Evolutionary conservation across 2,113 vertebrate genomes (phyloP), one percentile per base, ranked within the genome.

Genomic region (Erpornis zantholeuca): DNA sequence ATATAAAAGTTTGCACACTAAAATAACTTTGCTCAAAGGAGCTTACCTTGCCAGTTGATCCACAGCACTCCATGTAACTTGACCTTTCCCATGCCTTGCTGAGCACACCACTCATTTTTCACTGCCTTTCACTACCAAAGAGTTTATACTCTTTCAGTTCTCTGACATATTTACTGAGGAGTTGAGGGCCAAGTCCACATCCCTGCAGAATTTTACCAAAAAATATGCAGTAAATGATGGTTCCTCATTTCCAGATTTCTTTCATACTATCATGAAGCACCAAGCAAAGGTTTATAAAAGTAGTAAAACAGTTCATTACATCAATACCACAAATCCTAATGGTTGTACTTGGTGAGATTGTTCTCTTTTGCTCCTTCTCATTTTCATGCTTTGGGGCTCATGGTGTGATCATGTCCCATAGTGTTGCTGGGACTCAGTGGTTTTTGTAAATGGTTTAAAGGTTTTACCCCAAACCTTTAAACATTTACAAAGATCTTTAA

Each of bases 61-160:
- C 63, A 35, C 71, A 77, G 59, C 33, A 16, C 25, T 57, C 50
- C 0, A 0, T 82, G 66, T 85, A 80, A 87, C 66, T 68, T 89
- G 85, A 82, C 71, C 79, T 93, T 94, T 89, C 70, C 50, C 73
- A 12, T 35, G 53, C 66, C 42, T 92, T 57, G 50, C 47, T 89
- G 73, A 89, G 57, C 80, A 70, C 75, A 63, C 47, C n/a, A 19
- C n/a, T 91, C 56, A 40, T 94, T 96, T 92, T 85, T 91, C 70
- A 69, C n/a, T 75, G 69, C 15, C 21, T 92, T 91, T 89, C 70
- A 35, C 61, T 70, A 29, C 49, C 7, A 6, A 23, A 36, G 21
- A 36, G 9, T 82, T 92, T 8, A 29, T 40, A 45, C 7, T 75
- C 31, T 84, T 82, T 45, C 40, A 20, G 40, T 63, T 91, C 59